phyloP scores from a whole-genome alignment of 2,113 vertebrate species.

The Noctilio leporinus region DNA sequence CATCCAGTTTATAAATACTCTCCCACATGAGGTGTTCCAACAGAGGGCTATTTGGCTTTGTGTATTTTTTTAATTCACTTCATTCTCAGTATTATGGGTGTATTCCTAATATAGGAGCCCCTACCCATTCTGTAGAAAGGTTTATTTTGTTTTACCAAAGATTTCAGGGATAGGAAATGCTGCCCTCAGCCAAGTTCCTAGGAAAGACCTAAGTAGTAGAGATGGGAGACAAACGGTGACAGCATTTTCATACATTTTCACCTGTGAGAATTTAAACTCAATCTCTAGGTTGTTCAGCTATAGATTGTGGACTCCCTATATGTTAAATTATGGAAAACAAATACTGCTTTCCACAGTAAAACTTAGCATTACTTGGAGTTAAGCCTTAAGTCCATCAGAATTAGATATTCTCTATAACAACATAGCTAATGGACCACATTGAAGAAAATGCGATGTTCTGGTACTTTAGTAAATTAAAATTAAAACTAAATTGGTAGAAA shows the following conservation, averaged over 20 bases:
- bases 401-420: background rate
- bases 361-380: background rate
- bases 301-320: background rate
- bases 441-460: background rate
- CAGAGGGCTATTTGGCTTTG: background rate
- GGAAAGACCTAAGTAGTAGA: background rate
- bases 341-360: background rate
- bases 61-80: background rate
- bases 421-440: background rate
- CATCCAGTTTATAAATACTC: background rate
- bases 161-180: background rate
- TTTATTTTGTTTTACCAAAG: background rate
- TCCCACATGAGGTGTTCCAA: background rate
- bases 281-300: background rate
- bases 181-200: background rate
- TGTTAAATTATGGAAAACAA: background rate
- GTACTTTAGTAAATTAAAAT: conserved; percentile 19
- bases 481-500: background rate
- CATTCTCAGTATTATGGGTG: background rate
- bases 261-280: background rate
- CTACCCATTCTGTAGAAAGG: background rate
- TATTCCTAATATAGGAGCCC: background rate
- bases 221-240: background rate
- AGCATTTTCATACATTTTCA: background rate
- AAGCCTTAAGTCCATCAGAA: background rate